Conservation (phyloP, 2,113 vertebrate species). For the Manacus vitellinus region DNA sequence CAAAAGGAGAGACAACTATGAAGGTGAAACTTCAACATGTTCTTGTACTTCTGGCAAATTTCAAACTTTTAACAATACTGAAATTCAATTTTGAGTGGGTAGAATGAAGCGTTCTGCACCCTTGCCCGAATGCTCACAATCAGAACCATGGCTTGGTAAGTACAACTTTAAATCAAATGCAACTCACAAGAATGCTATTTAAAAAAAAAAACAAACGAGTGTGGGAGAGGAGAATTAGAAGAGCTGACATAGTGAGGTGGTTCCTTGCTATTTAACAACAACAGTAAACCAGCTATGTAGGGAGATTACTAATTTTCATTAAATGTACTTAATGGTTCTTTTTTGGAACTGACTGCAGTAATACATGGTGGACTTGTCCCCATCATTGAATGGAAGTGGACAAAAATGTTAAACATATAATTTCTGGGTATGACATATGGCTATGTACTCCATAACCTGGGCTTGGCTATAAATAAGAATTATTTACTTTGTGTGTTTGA, state of each 20-base stretch:
- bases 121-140: not conserved
- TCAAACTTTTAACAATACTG: not conserved
- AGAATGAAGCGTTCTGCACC: not conserved
- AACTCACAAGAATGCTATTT: not conserved
- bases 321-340: not conserved
- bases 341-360: not conserved
- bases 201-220: rapidly evolving
- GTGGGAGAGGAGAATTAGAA: not conserved
- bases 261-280: not conserved
- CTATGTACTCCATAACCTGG: not conserved
- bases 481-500: not conserved
- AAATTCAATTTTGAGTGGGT: not conserved
- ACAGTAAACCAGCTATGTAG: not conserved
- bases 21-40: not conserved
- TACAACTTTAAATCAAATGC: not conserved
- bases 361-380: not conserved
- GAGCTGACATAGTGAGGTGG: not conserved
- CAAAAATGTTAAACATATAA: not conserved
- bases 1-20: not conserved
- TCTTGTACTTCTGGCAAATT: not conserved
- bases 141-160: not conserved
- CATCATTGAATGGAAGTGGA: not conserved
- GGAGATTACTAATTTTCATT: not conserved
- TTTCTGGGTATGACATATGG: not conserved
- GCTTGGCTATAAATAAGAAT: not conserved